These are phyloP conservation scores for Epinotia nisella DNA, from an alignment of 2,888 invertebrate species.

Conservation along the genomic window DNA sequence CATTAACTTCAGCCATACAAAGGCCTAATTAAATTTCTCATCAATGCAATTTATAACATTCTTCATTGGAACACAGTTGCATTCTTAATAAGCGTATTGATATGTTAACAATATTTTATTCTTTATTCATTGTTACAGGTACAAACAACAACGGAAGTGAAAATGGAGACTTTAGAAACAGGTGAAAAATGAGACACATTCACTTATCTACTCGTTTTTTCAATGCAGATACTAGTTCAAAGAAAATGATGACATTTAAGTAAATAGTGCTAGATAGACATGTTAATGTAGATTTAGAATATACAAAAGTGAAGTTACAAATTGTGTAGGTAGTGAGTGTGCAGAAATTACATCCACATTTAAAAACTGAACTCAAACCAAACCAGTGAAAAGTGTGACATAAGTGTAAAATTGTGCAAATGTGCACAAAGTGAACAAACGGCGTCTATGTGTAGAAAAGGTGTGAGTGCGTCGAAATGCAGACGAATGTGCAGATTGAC, in stretches of 20 bases:
- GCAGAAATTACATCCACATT: neutral
- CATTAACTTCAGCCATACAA: too few relatives aligned
- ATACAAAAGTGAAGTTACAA: neutral
- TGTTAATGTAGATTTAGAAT: neutral
- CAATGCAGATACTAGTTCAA: neutral
- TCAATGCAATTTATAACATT: too few relatives aligned
- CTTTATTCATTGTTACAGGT: neutral
- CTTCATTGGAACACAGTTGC: too few relatives aligned
- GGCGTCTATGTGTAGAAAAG: conserved; percentile 26
- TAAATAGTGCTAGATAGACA: conserved; percentile 9
- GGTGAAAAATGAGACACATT: neutral
- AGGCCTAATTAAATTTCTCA: too few relatives aligned
- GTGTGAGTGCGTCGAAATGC: conserved; percentile 77
- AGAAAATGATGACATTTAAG: conserved; percentile 1
- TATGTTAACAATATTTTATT: neutral
- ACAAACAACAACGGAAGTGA: neutral
- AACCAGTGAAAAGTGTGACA: neutral
- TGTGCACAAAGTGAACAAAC: neutral
- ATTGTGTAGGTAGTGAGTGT: neutral
- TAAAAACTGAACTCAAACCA: neutral
- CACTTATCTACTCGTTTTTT: neutral
- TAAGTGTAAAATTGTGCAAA: neutral
- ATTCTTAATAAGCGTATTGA: too few relatives aligned
- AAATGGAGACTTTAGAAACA: neutral
- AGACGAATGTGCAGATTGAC: conserved; percentile 91